These are phyloP conservation scores for Pachymerium ferrugineum DNA, from an alignment of 2,888 invertebrate species.

Conservation along the genomic window DNA sequence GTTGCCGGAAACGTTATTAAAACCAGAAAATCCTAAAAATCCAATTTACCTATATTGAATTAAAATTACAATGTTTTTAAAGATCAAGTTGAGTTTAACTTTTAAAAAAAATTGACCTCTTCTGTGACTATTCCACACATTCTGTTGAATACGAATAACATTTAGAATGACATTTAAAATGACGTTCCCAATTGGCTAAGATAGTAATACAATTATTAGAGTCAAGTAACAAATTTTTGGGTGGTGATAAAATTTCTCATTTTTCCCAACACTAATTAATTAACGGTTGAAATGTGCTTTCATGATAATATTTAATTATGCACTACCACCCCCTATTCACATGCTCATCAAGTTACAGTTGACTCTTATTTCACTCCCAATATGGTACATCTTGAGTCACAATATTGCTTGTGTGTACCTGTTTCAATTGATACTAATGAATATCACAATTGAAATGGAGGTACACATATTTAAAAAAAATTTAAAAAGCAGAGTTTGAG, in stretches of 20 bases:
- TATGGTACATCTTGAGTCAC: not conserved
- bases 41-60: too few species aligned
- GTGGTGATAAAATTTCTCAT: not conserved
- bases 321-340: not conserved
- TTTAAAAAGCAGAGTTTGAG: not conserved
- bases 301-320: not conserved
- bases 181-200: not conserved
- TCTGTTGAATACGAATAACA: not conserved
- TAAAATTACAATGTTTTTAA: too few species aligned
- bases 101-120: too few species aligned
- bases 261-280: not conserved
- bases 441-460: not conserved
- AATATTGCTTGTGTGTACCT: not conserved
- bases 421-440: not conserved
- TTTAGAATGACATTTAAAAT: not conserved
- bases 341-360: not conserved
- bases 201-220: not conserved
- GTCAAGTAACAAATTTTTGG: conserved; percentile 11
- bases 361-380: not conserved
- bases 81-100: too few species aligned
- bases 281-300: not conserved
- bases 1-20: too few species aligned
- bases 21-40: too few species aligned
- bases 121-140: too few species aligned
- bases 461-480: not conserved